Conservation (phyloP, 2,113 vertebrate species). For the Drymodes brunneopygia region DNA sequence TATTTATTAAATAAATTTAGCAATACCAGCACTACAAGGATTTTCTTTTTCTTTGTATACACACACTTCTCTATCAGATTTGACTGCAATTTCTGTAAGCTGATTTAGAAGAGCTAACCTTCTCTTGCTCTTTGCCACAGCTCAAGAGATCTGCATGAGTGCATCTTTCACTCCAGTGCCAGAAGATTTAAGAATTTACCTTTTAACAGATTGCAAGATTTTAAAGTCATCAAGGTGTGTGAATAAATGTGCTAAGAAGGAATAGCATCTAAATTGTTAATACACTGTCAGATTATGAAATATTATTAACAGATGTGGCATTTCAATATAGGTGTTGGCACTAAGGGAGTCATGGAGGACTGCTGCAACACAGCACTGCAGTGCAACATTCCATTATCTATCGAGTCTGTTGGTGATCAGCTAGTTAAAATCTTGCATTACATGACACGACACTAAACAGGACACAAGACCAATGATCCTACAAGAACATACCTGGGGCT, state of each 20-base stretch:
- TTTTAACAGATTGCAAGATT: not conserved
- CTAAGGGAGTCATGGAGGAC: not conserved
- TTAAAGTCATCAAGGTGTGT: not conserved
- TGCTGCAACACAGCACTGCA: not conserved
- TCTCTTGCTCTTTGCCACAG: not conserved
- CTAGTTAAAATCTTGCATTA: not conserved
- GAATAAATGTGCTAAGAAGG: not conserved
- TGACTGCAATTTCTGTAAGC: not conserved
- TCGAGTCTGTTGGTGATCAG: accelerated
- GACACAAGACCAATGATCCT: not conserved
- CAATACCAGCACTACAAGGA: not conserved
- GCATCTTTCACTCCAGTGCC: not conserved
- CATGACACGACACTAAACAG: not conserved
- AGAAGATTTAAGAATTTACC: not conserved
- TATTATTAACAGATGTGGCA: not conserved
- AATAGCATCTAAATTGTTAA: not conserved
- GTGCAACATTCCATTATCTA: not conserved
- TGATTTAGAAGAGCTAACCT: not conserved
- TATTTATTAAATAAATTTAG: not conserved
- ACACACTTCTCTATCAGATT: not conserved
- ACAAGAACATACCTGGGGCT: not conserved
- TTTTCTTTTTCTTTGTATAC: not conserved
- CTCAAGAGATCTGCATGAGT: not conserved
- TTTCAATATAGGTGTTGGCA: not conserved
- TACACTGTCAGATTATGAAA: not conserved